Percentiles rank a stretch among this genome's conserved stretches.
Conservation (phyloP, 2,888 invertebrate genomes). For the Mythimna impura region DNA sequence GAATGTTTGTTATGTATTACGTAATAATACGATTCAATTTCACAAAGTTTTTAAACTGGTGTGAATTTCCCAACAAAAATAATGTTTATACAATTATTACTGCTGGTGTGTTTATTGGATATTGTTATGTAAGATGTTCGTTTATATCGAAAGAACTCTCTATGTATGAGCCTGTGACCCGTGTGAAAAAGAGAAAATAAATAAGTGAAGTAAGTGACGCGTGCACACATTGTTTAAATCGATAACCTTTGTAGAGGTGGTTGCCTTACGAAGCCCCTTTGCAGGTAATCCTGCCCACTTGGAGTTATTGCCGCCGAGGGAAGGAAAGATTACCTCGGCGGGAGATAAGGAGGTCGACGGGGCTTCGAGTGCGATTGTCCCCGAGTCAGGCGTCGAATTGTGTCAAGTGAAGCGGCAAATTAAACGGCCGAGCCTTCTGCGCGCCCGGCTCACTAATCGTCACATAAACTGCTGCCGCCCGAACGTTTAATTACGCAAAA, state of each 20-base stretch:
- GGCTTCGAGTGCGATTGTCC: constrained; percentile 90
- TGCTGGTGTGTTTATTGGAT: background rate
- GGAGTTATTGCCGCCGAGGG: constrained; percentile 90
- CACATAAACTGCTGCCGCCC: constrained; percentile 87
- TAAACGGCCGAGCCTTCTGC: constrained; percentile 90
- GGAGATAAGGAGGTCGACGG: constrained; percentile 90
- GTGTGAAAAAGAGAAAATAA: constrained; percentile 73
- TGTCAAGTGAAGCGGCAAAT: constrained; percentile 91
- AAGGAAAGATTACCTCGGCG: constrained; percentile 90
- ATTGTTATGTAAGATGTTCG: background rate
- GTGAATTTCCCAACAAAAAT: constrained; percentile 20
- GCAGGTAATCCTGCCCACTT: constrained; percentile 91
- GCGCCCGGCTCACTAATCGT: constrained; percentile 88
- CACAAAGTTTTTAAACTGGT: constrained; percentile 8
- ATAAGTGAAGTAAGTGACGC: constrained; percentile 78
- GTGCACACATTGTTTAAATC: constrained; percentile 87
- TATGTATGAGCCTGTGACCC: constrained; percentile 17
- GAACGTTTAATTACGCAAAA: constrained; percentile 87
- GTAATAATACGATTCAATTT: constrained; percentile 23
- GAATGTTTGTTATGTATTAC: constrained; percentile 35
- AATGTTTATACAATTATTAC: background rate
- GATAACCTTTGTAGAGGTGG: constrained; percentile 88
- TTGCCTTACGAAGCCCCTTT: constrained; percentile 88
- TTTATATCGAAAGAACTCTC: constrained; percentile 9
- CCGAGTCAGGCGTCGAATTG: constrained; percentile 91